phyloP scores from a whole-genome alignment of 2,113 vertebrate genomes.

The Gorsachius goisagi region DNA sequence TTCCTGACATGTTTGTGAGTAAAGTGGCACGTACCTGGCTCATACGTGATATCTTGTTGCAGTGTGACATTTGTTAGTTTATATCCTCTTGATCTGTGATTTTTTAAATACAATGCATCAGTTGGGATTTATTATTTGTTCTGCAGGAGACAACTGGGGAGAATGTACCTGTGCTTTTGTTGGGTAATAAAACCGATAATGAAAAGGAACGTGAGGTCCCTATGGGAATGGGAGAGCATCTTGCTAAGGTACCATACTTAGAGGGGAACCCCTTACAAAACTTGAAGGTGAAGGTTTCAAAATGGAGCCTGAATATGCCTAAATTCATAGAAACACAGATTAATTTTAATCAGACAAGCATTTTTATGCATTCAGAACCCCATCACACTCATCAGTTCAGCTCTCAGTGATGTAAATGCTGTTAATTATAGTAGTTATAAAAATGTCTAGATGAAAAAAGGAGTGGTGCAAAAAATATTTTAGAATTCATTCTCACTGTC shows the following conservation, averaged over 20 bases:
- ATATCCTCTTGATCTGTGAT: neutral
- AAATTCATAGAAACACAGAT: neutral
- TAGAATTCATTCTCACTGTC: neutral
- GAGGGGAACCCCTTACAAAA: neutral
- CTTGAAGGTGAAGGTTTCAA: neutral
- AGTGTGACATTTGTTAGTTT: neutral
- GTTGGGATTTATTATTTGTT: neutral
- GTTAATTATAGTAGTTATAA: neutral
- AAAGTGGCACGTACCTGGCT: neutral
- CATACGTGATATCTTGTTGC: neutral
- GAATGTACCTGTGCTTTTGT: conserved; percentile 81
- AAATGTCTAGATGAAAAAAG: neutral
- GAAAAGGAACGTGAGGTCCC: conserved; percentile 84
- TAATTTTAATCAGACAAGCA: neutral
- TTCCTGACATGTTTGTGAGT: neutral
- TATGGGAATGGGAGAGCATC: conserved; percentile 77
- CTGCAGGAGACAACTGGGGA: conserved; percentile 84
- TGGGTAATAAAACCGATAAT: conserved; percentile 92
- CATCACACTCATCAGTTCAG: neutral
- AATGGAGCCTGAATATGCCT: neutral
- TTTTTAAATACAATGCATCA: neutral
- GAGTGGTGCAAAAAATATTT: neutral
- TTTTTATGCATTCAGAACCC: neutral
- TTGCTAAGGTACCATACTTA: conserved; percentile 79
- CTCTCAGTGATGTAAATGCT: neutral